These are phyloP conservation scores for Bellardia bayeri DNA, from an alignment of 2,888 invertebrate species.

Conservation along the genomic window DNA sequence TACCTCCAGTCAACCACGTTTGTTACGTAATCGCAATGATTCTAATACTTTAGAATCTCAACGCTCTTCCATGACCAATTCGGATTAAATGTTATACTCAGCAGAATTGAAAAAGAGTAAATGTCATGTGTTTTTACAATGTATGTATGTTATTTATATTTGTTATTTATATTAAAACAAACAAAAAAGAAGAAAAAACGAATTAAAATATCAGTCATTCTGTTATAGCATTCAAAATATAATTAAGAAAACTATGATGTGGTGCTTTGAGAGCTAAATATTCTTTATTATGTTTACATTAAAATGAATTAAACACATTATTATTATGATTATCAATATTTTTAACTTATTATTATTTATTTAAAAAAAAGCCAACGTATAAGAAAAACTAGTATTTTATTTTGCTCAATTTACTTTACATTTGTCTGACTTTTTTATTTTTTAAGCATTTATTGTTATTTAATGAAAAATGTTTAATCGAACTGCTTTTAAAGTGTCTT, in stretches of 20 bases:
- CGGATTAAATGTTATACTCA: slow-evolving; percentile 76
- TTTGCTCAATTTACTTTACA: slow-evolving; percentile 53
- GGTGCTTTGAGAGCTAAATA: slow-evolving; percentile 64
- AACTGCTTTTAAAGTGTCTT: slow-evolving; percentile 33
- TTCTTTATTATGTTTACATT: slow-evolving; percentile 58
- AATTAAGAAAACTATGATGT: slow-evolving; percentile 49
- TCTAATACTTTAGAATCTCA: slow-evolving; percentile 83
- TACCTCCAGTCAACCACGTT: slow-evolving; percentile 92
- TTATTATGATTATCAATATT: slow-evolving; percentile 33
- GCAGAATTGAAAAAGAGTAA: slow-evolving; percentile 39
- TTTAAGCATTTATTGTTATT: slow-evolving; percentile 46
- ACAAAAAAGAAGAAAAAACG: slow-evolving; percentile 40
- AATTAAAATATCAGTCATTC: slow-evolving; percentile 67
- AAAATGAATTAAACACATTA: slow-evolving; percentile 33
- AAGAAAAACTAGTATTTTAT: slow-evolving; percentile 43
- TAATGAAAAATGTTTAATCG: slow-evolving; percentile 29
- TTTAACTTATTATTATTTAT: slow-evolving; percentile 62
- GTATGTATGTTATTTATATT: slow-evolving; percentile 68
- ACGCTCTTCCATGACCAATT: slow-evolving; percentile 82
- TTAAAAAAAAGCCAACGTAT: slow-evolving; percentile 34
- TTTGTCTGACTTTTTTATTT: slow-evolving; percentile 25
- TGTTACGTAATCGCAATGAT: slow-evolving; percentile 83
- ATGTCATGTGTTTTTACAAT: slow-evolving; percentile 56
- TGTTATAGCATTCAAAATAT: slow-evolving; percentile 64
- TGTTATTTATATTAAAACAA: slow-evolving; percentile 68